These are phyloP conservation scores for Ctenochaetus hawaiiensis DNA, from an alignment of 2,797 vertebrate species.

Conservation along the genomic window DNA sequence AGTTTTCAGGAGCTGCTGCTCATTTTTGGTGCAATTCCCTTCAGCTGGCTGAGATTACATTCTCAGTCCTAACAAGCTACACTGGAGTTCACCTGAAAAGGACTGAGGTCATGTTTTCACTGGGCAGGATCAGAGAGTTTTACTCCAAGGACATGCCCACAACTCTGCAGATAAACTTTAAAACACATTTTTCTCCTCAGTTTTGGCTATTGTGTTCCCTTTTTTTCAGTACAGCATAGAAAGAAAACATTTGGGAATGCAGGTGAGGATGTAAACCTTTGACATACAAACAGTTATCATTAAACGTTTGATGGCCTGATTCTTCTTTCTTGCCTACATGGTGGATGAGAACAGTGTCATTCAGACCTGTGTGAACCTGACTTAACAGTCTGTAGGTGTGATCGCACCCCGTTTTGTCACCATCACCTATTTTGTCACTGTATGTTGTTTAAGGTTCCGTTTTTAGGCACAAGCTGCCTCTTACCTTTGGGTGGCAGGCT, in stretches of 20 bases:
- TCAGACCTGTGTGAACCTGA: conserved; percentile 30
- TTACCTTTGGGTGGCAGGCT: conserved; percentile 56
- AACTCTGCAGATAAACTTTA: conserved; percentile 1
- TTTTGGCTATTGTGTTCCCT: background rate
- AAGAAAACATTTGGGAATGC: background rate
- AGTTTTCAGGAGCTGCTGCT: background rate
- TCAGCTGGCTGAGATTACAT: background rate
- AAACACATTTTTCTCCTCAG: background rate
- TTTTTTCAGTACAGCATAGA: conserved; percentile 1
- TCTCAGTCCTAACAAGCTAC: conserved; percentile 8
- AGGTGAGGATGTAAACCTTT: background rate
- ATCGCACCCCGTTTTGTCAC: conserved; percentile 26
- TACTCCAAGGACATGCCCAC: conserved; percentile 7
- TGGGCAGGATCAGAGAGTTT: conserved; percentile 7
- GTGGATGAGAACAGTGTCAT: conserved; percentile 11
- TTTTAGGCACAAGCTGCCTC: conserved; percentile 30
- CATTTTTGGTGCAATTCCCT: background rate
- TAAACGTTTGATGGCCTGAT: background rate
- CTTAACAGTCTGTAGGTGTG: conserved; percentile 31
- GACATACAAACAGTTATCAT: conserved; percentile 2
- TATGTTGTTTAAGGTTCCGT: conserved; percentile 45
- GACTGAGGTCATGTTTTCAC: conserved; percentile 30
- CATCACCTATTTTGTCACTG: conserved; percentile 37
- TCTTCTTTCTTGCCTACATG: conserved; percentile 10
- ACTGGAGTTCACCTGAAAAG: conserved; percentile 1